Conservation (phyloP, 2,797 vertebrate genomes). For the Nannoperca obscura region DNA sequence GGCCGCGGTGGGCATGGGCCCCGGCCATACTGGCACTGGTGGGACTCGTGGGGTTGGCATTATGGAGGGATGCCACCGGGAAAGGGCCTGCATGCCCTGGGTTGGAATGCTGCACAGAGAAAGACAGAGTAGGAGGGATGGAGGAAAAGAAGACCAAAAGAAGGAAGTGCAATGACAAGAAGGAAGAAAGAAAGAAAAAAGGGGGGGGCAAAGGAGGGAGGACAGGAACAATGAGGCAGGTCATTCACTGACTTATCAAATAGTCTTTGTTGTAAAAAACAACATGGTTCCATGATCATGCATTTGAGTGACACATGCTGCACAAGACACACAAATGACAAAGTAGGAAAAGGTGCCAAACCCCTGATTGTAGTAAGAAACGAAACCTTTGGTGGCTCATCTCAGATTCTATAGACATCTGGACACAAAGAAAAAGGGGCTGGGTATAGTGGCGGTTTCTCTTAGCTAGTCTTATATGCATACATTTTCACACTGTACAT, state of each 20-base stretch:
- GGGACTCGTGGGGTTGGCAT: conserved; percentile 96
- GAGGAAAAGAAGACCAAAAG: conserved; percentile 3
- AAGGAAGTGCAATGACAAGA: neutral
- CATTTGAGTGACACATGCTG: conserved; percentile 78
- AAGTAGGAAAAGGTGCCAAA: conserved; percentile 84
- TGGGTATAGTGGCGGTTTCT: conserved; percentile 70
- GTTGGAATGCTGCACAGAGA: conserved; percentile 92
- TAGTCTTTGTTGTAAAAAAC: conserved; percentile 23
- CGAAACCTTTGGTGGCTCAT: conserved; percentile 87
- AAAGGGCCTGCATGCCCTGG: conserved; percentile 98
- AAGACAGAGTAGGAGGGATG: conserved; percentile 7
- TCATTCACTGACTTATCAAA: conserved; percentile 26
- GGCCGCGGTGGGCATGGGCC: conserved; percentile 90
- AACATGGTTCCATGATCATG: conserved; percentile 71
- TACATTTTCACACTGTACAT: conserved; percentile 39
- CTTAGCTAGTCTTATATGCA: conserved; percentile 66
- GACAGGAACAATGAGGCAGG: conserved; percentile 32
- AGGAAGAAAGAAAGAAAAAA: neutral
- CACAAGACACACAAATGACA: conserved; percentile 79
- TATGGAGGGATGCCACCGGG: conserved; percentile 96
- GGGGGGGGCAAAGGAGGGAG: too few relatives aligned
- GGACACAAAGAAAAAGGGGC: conserved; percentile 83
- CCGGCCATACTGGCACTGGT: conserved; percentile 97
- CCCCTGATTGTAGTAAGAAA: conserved; percentile 87
- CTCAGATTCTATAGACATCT: conserved; percentile 87